Percentiles rank a stretch among this genome's conserved stretches.
phyloP scores from a whole-genome alignment of 1,140 invertebrate genomes.

The Maniola jurtina region DNA sequence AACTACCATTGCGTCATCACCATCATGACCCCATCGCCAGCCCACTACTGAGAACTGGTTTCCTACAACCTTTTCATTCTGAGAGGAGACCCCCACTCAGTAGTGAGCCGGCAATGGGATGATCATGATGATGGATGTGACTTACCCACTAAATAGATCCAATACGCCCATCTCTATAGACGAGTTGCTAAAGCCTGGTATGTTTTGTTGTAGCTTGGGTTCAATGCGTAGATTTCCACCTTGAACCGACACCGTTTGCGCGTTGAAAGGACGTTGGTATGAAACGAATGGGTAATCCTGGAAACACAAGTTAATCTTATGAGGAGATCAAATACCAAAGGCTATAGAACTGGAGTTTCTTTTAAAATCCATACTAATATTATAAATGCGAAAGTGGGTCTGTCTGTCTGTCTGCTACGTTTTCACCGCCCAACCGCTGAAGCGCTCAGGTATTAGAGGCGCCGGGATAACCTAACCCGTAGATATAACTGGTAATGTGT shows the following conservation, averaged over 20 bases:
- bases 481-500: no score
- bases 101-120: neutral
- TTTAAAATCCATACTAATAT: no score
- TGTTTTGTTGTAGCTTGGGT: slow-evolving; percentile 44
- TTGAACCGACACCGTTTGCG: slow-evolving; percentile 35
- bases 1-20: no score
- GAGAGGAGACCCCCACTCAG: neutral
- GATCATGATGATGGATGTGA: neutral
- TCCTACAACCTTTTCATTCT: no score
- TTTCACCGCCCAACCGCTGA: no score
- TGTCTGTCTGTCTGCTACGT: no score
- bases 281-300: slow-evolving; percentile 62
- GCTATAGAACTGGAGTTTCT: no score
- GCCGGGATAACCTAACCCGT: no score
- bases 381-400: no score
- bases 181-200: slow-evolving; percentile 39
- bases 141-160: slow-evolving; percentile 54
- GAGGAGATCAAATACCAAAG: neutral
- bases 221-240: slow-evolving; percentile 45
- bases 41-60: no score
- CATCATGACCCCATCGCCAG: no score
- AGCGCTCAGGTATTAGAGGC: no score
- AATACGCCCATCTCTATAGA: slow-evolving; percentile 42
- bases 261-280: slow-evolving; percentile 44
- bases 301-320: slow-evolving; percentile 14